Evolutionary conservation across 2,888 invertebrate species (phyloP).

Genomic region (Germaria angustata): DNA sequence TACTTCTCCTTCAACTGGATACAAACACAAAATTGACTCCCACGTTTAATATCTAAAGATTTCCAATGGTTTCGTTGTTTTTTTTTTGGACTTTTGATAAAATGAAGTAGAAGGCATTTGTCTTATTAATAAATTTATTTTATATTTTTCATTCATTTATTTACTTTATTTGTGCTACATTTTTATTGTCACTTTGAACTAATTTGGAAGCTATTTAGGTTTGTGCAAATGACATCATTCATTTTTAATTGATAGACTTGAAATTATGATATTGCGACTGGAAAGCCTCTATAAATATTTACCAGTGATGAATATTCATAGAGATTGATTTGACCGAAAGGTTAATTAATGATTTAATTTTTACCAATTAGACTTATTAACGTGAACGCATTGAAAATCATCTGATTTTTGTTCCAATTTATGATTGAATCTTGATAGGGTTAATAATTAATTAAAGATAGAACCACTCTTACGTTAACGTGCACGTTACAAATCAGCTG

Average conservation of each 20-base stretch:
- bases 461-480: no score
- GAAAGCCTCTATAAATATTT: no score
- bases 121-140: not conserved
- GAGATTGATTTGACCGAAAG: no score
- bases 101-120: not conserved
- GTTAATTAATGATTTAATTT: no score
- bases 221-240: constrained; percentile 55
- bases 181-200: constrained; percentile 22
- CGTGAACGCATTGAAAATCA: no score
- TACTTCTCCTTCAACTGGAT: constrained; percentile 1
- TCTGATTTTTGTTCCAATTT: no score
- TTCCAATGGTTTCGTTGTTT: constrained; percentile 39
- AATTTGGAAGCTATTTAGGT: constrained; percentile 55
- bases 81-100: not conserved
- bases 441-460: no score
- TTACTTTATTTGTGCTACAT: not conserved
- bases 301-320: no score
- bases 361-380: no score
- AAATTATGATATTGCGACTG: not conserved
- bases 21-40: constrained; percentile 39
- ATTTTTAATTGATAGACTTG: constrained; percentile 11
- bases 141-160: constrained; percentile 6
- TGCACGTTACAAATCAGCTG: no score
- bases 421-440: no score
- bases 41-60: constrained; percentile 54